Percentiles rank a stretch among this genome's conserved stretches.
Conservation (phyloP, 1,140 invertebrate genomes). For the Calephelis virginiensis region DNA sequence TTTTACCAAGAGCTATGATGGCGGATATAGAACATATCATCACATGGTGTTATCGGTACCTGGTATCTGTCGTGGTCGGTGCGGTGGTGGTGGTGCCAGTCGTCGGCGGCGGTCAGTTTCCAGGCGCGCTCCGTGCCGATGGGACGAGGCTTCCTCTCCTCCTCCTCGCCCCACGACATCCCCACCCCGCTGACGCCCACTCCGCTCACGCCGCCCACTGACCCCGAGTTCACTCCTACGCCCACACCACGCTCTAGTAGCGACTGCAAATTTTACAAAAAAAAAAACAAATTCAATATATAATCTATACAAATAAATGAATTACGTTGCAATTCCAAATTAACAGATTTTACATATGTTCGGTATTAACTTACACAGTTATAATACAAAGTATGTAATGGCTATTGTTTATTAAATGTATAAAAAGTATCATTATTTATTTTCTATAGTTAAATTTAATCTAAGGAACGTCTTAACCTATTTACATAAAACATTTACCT, state of each 20-base stretch:
- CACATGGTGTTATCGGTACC: conserved; percentile 32
- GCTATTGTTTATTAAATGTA: too few species aligned
- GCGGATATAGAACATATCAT: not conserved
- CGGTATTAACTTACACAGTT: too few species aligned
- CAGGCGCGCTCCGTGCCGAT: conserved; percentile 88
- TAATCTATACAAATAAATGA: too few species aligned
- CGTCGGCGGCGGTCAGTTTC: conserved; percentile 77
- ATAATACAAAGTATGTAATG: too few species aligned
- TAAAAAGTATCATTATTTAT: too few species aligned
- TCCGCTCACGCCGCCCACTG: conserved; percentile 16
- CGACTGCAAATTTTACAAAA: conserved; percentile 38
- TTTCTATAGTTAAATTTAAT: too few species aligned
- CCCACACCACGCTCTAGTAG: conserved; percentile 59
- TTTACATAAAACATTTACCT: too few species aligned
- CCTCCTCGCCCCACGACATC: conserved; percentile 61
- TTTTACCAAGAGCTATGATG: not conserved
- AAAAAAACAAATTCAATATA: not conserved
- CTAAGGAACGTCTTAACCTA: too few species aligned
- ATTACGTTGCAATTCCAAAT: too few species aligned
- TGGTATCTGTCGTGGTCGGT: conserved; percentile 82
- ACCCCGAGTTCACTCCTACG: conserved; percentile 30
- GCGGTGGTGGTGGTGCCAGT: conserved; percentile 70
- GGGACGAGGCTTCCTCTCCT: conserved; percentile 86
- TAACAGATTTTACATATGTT: too few species aligned
- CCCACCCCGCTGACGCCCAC: conserved; percentile 37